Evolutionary conservation across 2,113 vertebrate genomes (phyloP).

Genomic region (Abramis brama): DNA sequence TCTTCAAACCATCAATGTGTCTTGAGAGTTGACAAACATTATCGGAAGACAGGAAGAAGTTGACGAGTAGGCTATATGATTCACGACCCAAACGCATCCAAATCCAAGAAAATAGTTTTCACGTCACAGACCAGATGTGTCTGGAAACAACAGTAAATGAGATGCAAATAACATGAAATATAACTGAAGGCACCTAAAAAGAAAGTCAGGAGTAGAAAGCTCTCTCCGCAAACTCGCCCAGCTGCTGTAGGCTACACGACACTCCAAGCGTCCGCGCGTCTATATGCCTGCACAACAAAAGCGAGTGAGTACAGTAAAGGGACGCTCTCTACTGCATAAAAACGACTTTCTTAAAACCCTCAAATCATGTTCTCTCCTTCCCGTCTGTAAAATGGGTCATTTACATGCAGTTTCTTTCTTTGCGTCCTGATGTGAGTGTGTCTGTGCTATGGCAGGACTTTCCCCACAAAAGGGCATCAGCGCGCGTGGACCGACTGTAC

Average conservation of each 20-base stretch:
- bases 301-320: neutral
- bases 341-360: conserved; percentile 68
- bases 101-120: neutral
- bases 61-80: conserved; percentile 8
- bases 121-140: neutral
- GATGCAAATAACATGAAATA: neutral
- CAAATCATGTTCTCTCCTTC: conserved; percentile 59
- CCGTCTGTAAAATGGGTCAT: conserved; percentile 65
- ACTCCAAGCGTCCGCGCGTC: neutral
- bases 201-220: neutral
- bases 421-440: conserved; percentile 70
- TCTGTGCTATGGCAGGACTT: conserved; percentile 70
- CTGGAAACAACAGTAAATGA: neutral
- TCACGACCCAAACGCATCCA: conserved; percentile 12
- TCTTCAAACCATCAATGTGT: conserved; percentile 23
- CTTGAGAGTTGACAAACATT: neutral
- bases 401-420: conserved; percentile 58
- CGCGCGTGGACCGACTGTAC: conserved; percentile 7
- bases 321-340: conserved; percentile 38
- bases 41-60: neutral
- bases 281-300: neutral
- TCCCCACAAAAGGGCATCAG: conserved; percentile 75
- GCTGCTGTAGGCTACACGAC: neutral
- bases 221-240: conserved; percentile 9
- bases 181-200: neutral